Base-by-base conservation (phyloP, 1,140 invertebrate genomes). In the Drosophila pectinifera region DNA sequence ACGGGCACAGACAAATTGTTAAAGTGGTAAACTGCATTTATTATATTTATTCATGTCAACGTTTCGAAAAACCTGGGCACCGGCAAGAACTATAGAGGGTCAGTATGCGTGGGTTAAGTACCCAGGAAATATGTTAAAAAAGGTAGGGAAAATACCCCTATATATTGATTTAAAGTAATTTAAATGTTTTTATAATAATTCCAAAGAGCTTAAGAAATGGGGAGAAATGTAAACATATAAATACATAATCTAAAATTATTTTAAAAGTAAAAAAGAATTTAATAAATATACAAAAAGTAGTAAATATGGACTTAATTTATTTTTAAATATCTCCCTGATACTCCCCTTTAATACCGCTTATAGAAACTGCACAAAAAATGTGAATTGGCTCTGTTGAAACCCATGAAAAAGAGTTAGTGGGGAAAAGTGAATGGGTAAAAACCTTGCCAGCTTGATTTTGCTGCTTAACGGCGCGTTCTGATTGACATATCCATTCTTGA, bases 21-120 rank as follows among this genome's bases (percentile, higher is more conserved):
- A 78, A 78, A 78, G 65, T 78, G 74, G 73, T 77, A 78, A 78
- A 77, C 75, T 70, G 73, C 64, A 70, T 78, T 78, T 77, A 78
- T 77, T 78, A 70, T 78, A 78, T 78, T 70, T 78, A 78, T 78
- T 77, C 73, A 63, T 70, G 63, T 63, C 73, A 77, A 77, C 64
- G 56, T 77, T 73, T 64, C 55, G 58, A 43, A 51, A 53, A 36
- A 64, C 13, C 16, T 14, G 7, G 5, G 45, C 16, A 68, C 45
- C 45, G 58, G 26, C 4, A 51, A n/a, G 28, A 53, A 41, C 43
- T 22, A 14, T 36, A 6, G 5, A 2, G 3, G 6, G 5, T 39
- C 0, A 7, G 8, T 14, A 13, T 1, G 5, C 28, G 8, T 5
- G 8, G 4, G 5, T 13, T 3, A 22, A 0, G 10, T 62, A 55